Evolutionary conservation across 1,140 invertebrate species (phyloP).

Genomic region (Pissodes strobi): DNA sequence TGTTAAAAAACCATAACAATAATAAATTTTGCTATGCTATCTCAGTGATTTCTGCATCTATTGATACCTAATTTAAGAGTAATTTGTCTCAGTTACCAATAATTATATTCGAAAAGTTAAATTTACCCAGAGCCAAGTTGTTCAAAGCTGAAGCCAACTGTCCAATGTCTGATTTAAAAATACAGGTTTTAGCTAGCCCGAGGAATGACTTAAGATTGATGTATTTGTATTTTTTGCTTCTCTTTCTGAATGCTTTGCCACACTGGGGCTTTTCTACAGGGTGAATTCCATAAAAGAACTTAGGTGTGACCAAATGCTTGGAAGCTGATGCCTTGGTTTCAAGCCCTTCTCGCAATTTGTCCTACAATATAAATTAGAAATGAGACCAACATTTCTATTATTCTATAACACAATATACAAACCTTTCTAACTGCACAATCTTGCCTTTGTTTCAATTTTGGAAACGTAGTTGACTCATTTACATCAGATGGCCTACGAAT

Average conservation of each 20-base stretch:
- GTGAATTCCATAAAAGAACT: conserved; percentile 24
- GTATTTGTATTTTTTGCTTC: conserved; percentile 30
- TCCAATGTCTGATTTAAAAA: conserved; percentile 23
- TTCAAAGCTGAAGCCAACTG: background rate
- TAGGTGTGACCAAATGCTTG: too few species aligned
- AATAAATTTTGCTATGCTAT: background rate
- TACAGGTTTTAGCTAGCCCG: background rate
- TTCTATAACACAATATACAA: too few species aligned
- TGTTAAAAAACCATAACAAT: too few species aligned
- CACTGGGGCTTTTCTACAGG: conserved; percentile 10
- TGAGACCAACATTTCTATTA: too few species aligned
- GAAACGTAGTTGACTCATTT: background rate
- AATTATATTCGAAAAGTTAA: background rate
- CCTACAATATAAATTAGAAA: too few species aligned
- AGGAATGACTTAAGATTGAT: conserved; percentile 40
- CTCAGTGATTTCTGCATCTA: background rate
- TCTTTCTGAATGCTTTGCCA: conserved; percentile 20
- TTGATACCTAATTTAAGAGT: background rate
- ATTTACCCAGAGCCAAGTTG: background rate
- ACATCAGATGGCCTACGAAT: background rate
- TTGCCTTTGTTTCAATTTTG: background rate
- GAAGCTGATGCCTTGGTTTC: too few species aligned
- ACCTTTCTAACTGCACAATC: background rate
- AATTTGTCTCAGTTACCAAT: background rate
- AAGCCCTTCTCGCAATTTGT: too few species aligned